Conservation (phyloP, 1,140 invertebrate genomes). For the Macrocentrus cingulum region DNA sequence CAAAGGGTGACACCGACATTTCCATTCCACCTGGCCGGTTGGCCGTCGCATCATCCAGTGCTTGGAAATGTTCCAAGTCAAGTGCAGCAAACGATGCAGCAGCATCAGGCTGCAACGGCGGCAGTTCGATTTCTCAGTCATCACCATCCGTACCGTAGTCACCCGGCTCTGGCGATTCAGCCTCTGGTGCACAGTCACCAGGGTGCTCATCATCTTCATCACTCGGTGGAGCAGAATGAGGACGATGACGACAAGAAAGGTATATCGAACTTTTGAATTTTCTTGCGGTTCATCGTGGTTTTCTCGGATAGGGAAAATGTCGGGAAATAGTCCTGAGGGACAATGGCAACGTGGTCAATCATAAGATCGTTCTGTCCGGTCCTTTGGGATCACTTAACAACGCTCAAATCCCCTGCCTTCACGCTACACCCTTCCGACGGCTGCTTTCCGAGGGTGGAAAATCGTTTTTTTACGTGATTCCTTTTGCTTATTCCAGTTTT, state of each 20-base stretch:
- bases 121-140: conserved; percentile 51
- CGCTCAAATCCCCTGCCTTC: conserved; percentile 30
- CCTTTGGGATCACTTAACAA: conserved; percentile 52
- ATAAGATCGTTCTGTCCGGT: conserved; percentile 54
- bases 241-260: conserved; percentile 59
- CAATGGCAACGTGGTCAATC: conserved; percentile 56
- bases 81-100: conserved; percentile 54
- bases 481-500: conserved; percentile 41
- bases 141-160: conserved; percentile 54
- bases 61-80: conserved; percentile 54
- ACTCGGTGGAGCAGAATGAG: conserved; percentile 47
- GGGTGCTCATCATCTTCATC: conserved; percentile 51
- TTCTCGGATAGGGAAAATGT: conserved; percentile 21
- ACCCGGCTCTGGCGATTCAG: conserved; percentile 51
- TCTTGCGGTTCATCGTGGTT: too few relatives aligned
- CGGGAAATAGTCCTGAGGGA: conserved; percentile 52
- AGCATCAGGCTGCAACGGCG: conserved; percentile 51
- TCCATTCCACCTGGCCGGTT: conserved; percentile 55
- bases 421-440: conserved; percentile 24
- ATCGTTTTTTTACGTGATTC: conserved; percentile 54
- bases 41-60: conserved; percentile 55
- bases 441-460: conserved; percentile 42
- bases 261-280: conserved; percentile 31
- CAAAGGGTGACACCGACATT: conserved; percentile 55
- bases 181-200: conserved; percentile 52